Percentiles rank a stretch among this genome's conserved stretches.
phyloP scores from a whole-genome alignment of 2,113 vertebrate species.

The Lasiurus cinereus region DNA sequence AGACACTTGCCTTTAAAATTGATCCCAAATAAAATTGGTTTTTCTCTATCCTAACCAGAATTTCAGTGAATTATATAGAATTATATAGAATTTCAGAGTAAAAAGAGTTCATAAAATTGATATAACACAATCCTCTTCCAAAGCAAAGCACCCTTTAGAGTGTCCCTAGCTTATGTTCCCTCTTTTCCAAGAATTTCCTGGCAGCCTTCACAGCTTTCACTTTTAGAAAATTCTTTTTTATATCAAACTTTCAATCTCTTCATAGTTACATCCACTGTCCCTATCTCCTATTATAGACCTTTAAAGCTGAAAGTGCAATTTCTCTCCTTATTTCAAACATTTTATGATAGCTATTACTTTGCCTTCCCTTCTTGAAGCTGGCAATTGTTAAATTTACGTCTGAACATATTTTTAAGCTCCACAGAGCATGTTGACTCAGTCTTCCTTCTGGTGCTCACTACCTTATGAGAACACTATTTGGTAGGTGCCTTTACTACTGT shows the following conservation, averaged over 20 bases:
- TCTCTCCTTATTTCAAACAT: neutral
- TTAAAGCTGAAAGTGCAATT: neutral
- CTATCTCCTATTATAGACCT: neutral
- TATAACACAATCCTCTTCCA: neutral
- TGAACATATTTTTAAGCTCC: neutral
- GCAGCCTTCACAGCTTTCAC: constrained; percentile 1
- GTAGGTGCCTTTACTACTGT: neutral
- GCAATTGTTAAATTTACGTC: neutral
- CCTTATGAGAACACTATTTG: neutral
- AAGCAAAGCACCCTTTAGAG: neutral
- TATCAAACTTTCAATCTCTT: neutral
- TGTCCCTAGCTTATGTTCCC: neutral
- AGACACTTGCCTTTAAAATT: constrained; percentile 1
- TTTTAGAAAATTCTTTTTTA: constrained; percentile 9
- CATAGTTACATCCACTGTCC: neutral
- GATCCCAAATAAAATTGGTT: neutral
- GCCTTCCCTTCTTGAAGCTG: neutral
- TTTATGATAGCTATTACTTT: neutral
- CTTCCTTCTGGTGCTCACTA: neutral
- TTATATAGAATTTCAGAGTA: neutral
- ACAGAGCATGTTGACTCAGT: neutral
- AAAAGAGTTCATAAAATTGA: neutral
- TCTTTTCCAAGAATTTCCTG: neutral
- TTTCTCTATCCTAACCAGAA: neutral
- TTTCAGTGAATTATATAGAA: neutral